These are phyloP conservation scores for Onthophagus sagittarius DNA, from an alignment of 2,888 invertebrate genomes.

Conservation along the genomic window DNA sequence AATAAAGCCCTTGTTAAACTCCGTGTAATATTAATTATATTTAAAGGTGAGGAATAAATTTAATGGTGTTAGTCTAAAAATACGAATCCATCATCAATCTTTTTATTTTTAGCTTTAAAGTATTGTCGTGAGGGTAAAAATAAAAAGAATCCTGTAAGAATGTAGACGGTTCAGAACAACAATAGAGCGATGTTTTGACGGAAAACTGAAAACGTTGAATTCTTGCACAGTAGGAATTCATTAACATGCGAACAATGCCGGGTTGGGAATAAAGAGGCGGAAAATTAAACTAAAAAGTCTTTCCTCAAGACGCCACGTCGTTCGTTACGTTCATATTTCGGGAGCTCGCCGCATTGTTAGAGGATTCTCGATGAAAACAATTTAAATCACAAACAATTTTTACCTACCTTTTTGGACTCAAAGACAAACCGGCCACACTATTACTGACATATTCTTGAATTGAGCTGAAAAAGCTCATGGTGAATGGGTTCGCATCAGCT, in stretches of 20 bases:
- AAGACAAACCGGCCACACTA: constrained; percentile 75
- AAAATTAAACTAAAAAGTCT: background rate
- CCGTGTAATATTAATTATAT: background rate
- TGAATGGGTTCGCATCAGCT: constrained; percentile 23
- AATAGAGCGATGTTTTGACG: background rate
- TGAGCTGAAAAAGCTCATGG: constrained; percentile 83
- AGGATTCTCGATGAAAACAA: background rate
- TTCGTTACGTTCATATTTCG: background rate
- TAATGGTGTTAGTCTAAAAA: background rate
- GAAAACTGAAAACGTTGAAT: background rate
- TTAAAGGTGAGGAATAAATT: background rate
- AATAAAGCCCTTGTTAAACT: background rate
- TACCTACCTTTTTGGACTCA: constrained; percentile 60
- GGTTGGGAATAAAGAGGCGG: background rate
- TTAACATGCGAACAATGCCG: background rate
- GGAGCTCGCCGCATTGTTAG: background rate
- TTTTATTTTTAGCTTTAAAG: background rate
- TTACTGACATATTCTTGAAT: constrained; percentile 83
- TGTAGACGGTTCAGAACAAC: background rate
- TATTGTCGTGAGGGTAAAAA: background rate
- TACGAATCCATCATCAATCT: background rate
- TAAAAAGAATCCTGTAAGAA: background rate
- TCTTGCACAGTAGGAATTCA: background rate
- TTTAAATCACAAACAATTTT: background rate
- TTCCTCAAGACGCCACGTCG: background rate